Base-by-base conservation (phyloP, 2,113 vertebrate genomes). In the Lonchura striata region DNA sequence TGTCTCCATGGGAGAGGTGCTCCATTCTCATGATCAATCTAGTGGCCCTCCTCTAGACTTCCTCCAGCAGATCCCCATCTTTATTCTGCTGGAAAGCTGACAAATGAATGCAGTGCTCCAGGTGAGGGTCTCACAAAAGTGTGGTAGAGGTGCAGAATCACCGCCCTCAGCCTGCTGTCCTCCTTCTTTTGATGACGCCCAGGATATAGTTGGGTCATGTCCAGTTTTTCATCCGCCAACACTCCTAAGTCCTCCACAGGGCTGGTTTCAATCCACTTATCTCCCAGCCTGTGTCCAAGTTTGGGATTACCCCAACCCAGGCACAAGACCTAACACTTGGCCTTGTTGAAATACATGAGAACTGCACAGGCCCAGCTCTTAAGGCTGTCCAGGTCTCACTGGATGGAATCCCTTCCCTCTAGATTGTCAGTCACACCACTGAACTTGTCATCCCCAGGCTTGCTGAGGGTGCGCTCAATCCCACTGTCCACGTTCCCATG, bases 401-500 rank as follows among this genome's bases (percentile, higher is more conserved):
- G 77, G 37, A 13, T 49, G 23, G 13, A 75, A 59, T 74, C 8
- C 7, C 13, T 57, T 52, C 9, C 17, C 24, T 39, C 53, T 31
- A 27, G 22, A 19, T 4, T 63, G 11, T 52, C 15, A 20, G 23
- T 20, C 24, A 25, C 0, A 2, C 39, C 23, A 9, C 61, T 15
- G 27, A 81, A 42, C 8, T 68, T 68, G 30, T 66, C 24, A 9
- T 71, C 1, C 1, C 10, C 24, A 68, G 35, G 28, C 5, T 64
- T 82, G 28, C 27, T 53, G 49, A 78, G 27, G 11, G 16, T 57
- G n/a, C 13, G 3, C 24, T 77, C 39, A 47, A 59, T 77, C 44
- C 30, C 13, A 19, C 42, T 63, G 31, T 28, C 20, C 11, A 9
- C 1, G 1, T 46, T 23, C 3, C 28, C 2, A 1, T 25, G 31